A percentile compares a stretch with the other conserved stretches of the same genome.
phyloP scores from a whole-genome alignment of 2,888 invertebrate species.

The Hylaea fasciaria region DNA sequence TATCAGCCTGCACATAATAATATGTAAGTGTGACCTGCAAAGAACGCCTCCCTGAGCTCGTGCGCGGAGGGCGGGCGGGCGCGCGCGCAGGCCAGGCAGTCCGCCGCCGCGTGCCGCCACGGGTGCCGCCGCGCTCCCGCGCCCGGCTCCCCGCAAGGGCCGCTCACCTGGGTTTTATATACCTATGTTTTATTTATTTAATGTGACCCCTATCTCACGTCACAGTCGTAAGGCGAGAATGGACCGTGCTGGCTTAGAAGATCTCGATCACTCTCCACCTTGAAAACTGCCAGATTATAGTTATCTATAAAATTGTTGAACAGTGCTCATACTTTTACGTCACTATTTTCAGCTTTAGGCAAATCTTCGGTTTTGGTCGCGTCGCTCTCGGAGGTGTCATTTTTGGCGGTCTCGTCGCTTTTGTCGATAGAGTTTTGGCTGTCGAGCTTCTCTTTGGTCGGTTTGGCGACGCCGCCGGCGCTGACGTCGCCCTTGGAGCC shows the following conservation, averaged over 20 bases:
- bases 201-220: conserved; percentile 6
- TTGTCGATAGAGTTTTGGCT: conserved; percentile 40
- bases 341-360: conserved; percentile 16
- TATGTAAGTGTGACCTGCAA: conserved; percentile 61
- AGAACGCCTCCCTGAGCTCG: conserved; percentile 79
- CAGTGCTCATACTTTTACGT: conserved; percentile 5
- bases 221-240: too few species aligned
- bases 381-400: conserved; percentile 36
- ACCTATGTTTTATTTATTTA: too few species aligned
- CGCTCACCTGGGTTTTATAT: too few species aligned
- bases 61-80: conserved; percentile 74
- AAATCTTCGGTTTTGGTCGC: conserved; percentile 38
- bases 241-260: too few species aligned
- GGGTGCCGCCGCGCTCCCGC: conserved; percentile 18
- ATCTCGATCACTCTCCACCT: too few species aligned
- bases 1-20: neutral
- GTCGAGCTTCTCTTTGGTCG: conserved; percentile 50
- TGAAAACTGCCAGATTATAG: too few species aligned
- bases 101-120: conserved; percentile 67
- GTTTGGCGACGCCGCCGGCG: conserved; percentile 38
- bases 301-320: too few species aligned
- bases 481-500: conserved; percentile 36
- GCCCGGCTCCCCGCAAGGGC: conserved; percentile 20
- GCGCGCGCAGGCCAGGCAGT: conserved; percentile 74
- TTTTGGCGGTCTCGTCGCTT: conserved; percentile 35